Conservation (phyloP, 2,113 vertebrate species). For the Sialia sialis region DNA sequence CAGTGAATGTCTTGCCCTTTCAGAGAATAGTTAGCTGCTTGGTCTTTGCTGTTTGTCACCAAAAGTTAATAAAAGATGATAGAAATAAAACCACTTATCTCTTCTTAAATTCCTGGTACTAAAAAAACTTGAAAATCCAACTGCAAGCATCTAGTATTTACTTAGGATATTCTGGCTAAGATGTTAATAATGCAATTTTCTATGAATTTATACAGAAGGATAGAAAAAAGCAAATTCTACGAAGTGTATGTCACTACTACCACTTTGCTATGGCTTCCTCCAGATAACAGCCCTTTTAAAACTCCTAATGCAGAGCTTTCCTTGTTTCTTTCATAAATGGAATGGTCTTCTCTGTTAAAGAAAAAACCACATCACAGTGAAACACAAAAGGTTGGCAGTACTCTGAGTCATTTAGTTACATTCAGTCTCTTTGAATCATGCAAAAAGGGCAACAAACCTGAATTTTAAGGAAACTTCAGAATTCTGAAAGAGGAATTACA, state of each 20-base stretch:
- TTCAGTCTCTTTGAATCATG: not conserved
- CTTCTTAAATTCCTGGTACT: not conserved
- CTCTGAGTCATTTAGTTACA: not conserved
- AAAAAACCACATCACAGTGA: not conserved
- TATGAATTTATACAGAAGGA: not conserved
- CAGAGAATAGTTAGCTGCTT: not conserved
- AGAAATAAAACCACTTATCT: not conserved
- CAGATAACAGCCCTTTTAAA: not conserved
- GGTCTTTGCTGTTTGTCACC: not conserved
- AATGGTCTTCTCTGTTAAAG: not conserved
- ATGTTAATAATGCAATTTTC: not conserved
- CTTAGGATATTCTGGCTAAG: not conserved
- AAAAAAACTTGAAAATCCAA: not conserved
- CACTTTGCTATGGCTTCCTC: not conserved
- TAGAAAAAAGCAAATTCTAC: not conserved
- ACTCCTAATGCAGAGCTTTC: not conserved
- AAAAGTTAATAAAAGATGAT: not conserved
- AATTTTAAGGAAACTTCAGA: not conserved
- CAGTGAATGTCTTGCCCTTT: not conserved
- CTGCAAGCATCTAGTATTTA: not conserved
- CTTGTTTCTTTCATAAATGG: slow-evolving; percentile 10
- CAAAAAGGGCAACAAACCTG: not conserved
- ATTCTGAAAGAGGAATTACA: not conserved
- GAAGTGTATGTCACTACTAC: not conserved
- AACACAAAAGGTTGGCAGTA: not conserved